Evolutionary conservation across 2,888 invertebrate genomes (phyloP), one percentile per base, ranked within the genome.

Genomic region (Arge pagana): DNA sequence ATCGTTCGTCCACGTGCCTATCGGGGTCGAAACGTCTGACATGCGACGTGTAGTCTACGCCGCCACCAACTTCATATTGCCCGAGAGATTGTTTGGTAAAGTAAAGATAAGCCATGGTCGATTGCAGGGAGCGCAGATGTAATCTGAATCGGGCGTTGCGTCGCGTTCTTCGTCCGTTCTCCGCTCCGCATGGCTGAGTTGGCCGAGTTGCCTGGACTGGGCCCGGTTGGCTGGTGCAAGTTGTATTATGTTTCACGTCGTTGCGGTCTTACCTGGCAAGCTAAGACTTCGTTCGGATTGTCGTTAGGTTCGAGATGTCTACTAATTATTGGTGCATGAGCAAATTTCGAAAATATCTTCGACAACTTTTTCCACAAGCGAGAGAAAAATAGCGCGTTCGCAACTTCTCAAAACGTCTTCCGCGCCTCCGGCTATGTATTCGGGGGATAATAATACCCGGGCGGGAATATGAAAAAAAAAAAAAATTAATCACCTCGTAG

Each of bases 171-270:
- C 64, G 64, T 66, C 64, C 66, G 67, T 61, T 68, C 64, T 64
- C 63, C 65, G 68, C 62, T 68, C 71, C 71, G 72, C 72, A 70
- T 72, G 71, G 71, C 68, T 71, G 72, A 69, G 68, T 66, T 69
- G 45, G 21, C 45, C 24, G 45, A 45, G 45, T 45, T 35, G 33
- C 8, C 45, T 33, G 18, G 11, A 11, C 19, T 11, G n/a, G 37
- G 48, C 56, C 53, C 54, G 52, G 56, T 48, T 33, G 66, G 68
- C 72, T 71, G 72, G 72, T 74, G 74, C 74, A 73, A 70, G 72
- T 70, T 74, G 74, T 70, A 76, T 76, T 74, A 74, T 70, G 68
- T 76, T 76, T 74, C 76, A 75, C 66, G 69, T 70, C 65, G 63
- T 67, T 73, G 74, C 68, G 74, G 74, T 75, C 71, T 70, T 68